Conservation (phyloP, 2,888 invertebrate species). For the Carcina quercana region DNA sequence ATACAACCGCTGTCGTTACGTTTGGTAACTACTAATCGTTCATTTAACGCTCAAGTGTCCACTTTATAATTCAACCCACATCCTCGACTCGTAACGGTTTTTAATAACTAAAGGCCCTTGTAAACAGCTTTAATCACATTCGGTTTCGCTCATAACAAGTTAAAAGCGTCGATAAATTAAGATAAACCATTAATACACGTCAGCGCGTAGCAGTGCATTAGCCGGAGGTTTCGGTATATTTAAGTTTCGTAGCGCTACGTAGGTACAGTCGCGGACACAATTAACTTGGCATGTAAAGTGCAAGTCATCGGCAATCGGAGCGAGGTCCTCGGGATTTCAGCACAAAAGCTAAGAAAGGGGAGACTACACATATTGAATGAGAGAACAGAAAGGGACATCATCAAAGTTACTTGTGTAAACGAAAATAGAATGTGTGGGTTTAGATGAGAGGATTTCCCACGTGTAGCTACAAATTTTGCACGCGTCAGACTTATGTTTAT, state of each 20-base stretch:
- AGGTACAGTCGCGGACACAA: slow-evolving; percentile 39
- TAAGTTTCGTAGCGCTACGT: slow-evolving; percentile 35
- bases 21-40: slow-evolving; percentile 28
- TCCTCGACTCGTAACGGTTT: slow-evolving; percentile 34
- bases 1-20: too few species aligned
- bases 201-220: slow-evolving; percentile 31
- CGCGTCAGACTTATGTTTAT: background rate
- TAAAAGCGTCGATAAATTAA: slow-evolving; percentile 22
- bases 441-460: too few species aligned
- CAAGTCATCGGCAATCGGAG: slow-evolving; percentile 64
- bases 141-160: slow-evolving; percentile 8
- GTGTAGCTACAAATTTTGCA: background rate
- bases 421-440: background rate
- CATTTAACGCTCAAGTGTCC: slow-evolving; percentile 26
- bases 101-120: too few species aligned
- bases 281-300: slow-evolving; percentile 56
- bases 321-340: slow-evolving; percentile 55
- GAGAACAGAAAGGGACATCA: slow-evolving; percentile 37
- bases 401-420: too few species aligned
- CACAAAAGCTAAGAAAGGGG: slow-evolving; percentile 46
- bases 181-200: slow-evolving; percentile 24
- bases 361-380: slow-evolving; percentile 36
- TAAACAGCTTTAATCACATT: slow-evolving; percentile 25
- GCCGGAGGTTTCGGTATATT: slow-evolving; percentile 30
- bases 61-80: slow-evolving; percentile 18